Evolutionary conservation across 2,113 vertebrate species (phyloP).

Genomic region (Apaloderma vittatum): DNA sequence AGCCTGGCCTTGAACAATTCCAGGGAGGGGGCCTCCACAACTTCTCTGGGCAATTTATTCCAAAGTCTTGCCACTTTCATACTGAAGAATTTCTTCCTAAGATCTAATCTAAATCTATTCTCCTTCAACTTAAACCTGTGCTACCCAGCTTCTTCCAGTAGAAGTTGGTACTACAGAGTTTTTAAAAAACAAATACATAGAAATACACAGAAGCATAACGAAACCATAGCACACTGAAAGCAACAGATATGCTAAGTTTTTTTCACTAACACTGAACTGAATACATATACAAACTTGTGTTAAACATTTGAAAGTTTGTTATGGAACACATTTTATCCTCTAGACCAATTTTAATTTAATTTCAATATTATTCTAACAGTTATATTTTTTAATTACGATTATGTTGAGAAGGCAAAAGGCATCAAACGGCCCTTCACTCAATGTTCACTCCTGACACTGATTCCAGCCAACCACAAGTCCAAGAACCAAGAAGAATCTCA

Average conservation of each 20-base stretch:
- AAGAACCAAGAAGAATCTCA: background rate
- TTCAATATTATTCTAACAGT: background rate
- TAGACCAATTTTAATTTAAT: background rate
- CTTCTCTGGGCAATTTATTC: too few species aligned
- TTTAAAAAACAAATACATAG: background rate
- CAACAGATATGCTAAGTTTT: background rate
- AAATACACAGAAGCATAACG: background rate
- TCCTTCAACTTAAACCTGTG: too few species aligned
- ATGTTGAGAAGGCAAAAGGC: background rate
- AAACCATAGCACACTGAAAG: background rate
- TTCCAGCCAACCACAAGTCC: constrained; percentile 5
- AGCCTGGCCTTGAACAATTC: too few species aligned
- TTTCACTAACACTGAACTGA: background rate
- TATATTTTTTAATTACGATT: background rate
- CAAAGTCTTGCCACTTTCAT: too few species aligned
- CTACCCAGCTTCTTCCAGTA: background rate
- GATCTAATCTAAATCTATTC: too few species aligned
- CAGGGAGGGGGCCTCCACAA: too few species aligned
- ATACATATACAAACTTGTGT: background rate
- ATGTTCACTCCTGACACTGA: background rate
- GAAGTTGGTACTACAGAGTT: background rate
- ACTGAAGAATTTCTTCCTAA: too few species aligned
- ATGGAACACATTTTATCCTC: background rate
- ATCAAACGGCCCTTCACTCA: background rate
- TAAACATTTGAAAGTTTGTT: constrained; percentile 25